Percentiles rank a stretch among this genome's conserved stretches.
These are phyloP conservation scores for Drosophila ficusphila DNA, from an alignment of 1,140 invertebrate genomes.

Conservation along the genomic window DNA sequence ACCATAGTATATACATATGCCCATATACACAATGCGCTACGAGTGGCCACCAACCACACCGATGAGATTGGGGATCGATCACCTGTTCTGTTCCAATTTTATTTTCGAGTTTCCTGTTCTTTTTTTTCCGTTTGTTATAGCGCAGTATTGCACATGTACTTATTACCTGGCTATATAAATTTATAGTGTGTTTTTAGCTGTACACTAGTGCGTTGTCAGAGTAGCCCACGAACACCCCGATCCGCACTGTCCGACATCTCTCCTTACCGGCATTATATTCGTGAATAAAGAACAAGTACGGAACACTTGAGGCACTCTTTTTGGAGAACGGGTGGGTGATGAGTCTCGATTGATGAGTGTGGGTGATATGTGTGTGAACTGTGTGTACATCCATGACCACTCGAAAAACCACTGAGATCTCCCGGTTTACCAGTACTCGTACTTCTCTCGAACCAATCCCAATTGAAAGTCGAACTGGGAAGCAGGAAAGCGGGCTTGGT, in stretches of 20 bases:
- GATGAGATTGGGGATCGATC: background rate
- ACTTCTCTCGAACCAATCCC: background rate
- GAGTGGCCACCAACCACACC: background rate
- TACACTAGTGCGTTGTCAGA: background rate
- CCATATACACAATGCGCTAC: constrained; percentile 13
- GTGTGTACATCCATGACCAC: background rate
- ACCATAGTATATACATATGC: constrained; percentile 20
- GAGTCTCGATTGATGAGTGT: too few species aligned
- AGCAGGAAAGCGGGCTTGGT: background rate
- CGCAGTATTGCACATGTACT: constrained; percentile 18
- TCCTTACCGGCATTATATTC: constrained; percentile 37
- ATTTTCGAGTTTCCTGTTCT: constrained; percentile 17
- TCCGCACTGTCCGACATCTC: constrained; percentile 10
- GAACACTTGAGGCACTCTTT: background rate
- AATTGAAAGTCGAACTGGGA: background rate
- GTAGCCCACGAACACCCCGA: background rate
- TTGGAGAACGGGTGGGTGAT: background rate
- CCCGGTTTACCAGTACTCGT: background rate
- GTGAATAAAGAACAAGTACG: constrained; percentile 34
- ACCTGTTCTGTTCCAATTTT: constrained; percentile 14
- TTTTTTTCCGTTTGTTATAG: constrained; percentile 36
- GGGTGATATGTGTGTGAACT: too few species aligned
- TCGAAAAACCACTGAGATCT: background rate
- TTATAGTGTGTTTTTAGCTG: constrained; percentile 25
- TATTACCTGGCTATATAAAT: constrained; percentile 14